phyloP scores from a whole-genome alignment of 2,797 vertebrate species.

The Loriculus beryllinus region DNA sequence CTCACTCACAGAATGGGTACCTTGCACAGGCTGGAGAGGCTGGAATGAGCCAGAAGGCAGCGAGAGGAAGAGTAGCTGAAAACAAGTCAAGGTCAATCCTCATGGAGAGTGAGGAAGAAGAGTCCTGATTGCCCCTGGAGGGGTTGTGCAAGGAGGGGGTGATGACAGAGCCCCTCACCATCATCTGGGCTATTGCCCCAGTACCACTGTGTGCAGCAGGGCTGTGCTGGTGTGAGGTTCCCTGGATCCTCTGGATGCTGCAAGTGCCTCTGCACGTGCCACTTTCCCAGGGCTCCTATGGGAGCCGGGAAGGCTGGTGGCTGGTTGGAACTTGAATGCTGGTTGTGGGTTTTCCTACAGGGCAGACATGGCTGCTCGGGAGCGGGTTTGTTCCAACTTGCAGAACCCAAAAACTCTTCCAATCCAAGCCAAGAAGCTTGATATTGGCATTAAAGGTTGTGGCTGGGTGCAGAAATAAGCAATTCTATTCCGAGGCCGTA shows the following conservation, averaged over 20 bases:
- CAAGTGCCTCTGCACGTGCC: not conserved
- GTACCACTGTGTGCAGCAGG: not conserved
- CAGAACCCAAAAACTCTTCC: not conserved
- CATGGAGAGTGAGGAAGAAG: rapidly evolving
- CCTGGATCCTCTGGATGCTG: not conserved
- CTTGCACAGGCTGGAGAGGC: rapidly evolving
- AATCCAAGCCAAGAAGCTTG: not conserved
- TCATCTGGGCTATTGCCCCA: not conserved
- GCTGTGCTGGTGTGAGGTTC: not conserved
- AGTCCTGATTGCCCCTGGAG: rapidly evolving
- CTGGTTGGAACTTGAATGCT: not conserved
- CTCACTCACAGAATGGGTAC: not conserved
- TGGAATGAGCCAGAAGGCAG: not conserved
- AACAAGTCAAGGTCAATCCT: not conserved
- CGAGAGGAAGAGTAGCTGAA: not conserved
- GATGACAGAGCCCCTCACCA: not conserved
- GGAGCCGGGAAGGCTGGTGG: not conserved
- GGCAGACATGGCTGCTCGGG: not conserved
- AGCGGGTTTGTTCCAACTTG: not conserved
- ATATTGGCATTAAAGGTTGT: rapidly evolving
- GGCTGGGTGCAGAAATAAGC: not conserved
- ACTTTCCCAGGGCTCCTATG: not conserved
- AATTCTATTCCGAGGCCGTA: rapidly evolving
- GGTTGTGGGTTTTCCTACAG: not conserved
- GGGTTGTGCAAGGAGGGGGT: not conserved